Evolutionary conservation across 2,113 vertebrate genomes (phyloP).

Genomic region (Vulpes vulpes): DNA sequence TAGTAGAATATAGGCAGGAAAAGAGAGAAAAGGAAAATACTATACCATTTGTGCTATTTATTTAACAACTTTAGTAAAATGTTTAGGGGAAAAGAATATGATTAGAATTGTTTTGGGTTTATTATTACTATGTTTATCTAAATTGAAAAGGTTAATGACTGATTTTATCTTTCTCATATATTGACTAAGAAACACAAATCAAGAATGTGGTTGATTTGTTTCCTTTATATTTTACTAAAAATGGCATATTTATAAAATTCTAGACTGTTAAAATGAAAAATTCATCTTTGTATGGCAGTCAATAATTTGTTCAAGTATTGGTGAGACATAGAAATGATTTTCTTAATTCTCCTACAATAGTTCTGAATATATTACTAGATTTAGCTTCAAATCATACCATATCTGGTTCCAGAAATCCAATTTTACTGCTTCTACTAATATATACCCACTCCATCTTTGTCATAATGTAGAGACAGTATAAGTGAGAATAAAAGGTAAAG

Average conservation of each 20-base stretch:
- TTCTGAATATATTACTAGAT: background rate
- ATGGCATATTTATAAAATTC: background rate
- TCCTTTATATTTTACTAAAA: conserved; percentile 22
- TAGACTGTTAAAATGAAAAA: conserved; percentile 16
- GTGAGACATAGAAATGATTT: background rate
- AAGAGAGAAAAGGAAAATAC: conserved; percentile 45
- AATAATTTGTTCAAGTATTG: conserved; percentile 43
- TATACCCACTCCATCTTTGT: background rate
- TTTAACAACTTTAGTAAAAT: background rate
- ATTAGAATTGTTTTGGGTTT: conserved; percentile 39
- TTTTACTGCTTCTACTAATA: background rate
- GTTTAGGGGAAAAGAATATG: background rate
- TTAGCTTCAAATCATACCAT: conserved; percentile 34
- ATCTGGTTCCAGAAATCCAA: background rate
- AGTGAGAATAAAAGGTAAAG: background rate
- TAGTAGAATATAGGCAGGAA: background rate
- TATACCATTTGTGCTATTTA: background rate
- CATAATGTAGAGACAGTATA: background rate
- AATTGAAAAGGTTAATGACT: background rate
- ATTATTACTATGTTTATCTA: conserved; percentile 18
- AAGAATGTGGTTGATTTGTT: conserved; percentile 24
- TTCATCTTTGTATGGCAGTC: background rate
- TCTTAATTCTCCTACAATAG: background rate
- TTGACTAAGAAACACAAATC: conserved; percentile 22
- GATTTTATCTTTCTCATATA: conserved; percentile 29